Conservation (phyloP, 2,113 vertebrate species). For the Gallinago media region DNA sequence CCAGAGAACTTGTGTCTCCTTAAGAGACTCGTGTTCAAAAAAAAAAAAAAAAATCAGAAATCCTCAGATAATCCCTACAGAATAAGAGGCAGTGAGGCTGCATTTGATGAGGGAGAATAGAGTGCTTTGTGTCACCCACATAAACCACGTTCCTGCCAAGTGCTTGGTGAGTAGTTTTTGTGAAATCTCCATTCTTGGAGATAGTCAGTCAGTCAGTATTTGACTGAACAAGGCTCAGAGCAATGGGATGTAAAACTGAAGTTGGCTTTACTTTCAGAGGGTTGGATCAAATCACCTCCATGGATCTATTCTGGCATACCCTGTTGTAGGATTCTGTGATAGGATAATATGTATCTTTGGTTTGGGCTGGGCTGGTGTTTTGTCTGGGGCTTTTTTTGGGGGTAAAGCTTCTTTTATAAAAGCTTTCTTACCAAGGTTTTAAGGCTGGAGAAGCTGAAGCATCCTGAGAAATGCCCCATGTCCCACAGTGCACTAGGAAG, state of each 20-base stretch:
- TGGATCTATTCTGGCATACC: background rate
- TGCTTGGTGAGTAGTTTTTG: background rate
- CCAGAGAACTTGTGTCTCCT: background rate
- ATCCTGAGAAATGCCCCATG: background rate
- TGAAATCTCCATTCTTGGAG: background rate
- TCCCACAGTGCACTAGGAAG: background rate
- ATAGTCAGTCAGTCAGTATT: background rate
- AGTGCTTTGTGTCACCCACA: background rate
- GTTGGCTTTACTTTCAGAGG: background rate
- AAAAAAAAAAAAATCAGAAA: background rate
- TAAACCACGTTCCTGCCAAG: background rate
- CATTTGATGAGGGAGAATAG: background rate
- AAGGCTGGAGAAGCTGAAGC: background rate
- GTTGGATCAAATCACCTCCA: background rate
- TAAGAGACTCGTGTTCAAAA: background rate
- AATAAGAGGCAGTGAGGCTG: background rate
- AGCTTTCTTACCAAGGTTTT: background rate
- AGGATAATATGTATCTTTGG: background rate
- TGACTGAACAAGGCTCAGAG: background rate
- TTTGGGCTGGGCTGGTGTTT: background rate
- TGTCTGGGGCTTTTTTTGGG: background rate
- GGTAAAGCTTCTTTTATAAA: background rate
- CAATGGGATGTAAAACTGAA: background rate
- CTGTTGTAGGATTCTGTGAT: background rate
- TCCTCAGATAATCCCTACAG: background rate